Evolutionary conservation across 2,797 vertebrate species (phyloP).

Genomic region (Brotula barbata): DNA sequence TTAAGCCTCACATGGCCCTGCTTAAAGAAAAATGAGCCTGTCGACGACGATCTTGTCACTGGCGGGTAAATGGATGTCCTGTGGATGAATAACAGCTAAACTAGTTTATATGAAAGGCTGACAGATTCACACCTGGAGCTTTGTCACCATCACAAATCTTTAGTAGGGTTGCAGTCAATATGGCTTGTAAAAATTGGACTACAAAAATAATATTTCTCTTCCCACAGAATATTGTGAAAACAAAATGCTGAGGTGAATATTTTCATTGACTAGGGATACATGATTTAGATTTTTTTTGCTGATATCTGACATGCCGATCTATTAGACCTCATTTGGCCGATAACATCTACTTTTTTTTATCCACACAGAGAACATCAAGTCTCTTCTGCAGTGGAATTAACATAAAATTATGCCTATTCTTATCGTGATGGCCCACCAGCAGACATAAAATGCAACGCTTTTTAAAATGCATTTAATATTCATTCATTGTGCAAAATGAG

Average conservation of each 20-base stretch:
- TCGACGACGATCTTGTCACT: constrained; percentile 28
- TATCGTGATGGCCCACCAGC: too few species aligned
- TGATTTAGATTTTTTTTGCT: too few species aligned
- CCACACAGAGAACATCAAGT: too few species aligned
- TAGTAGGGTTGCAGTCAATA: constrained; percentile 1
- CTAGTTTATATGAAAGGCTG: background rate
- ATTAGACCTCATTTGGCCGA: too few species aligned
- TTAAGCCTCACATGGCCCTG: constrained; percentile 16
- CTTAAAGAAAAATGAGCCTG: constrained; percentile 25
- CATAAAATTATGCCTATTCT: too few species aligned
- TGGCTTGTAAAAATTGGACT: constrained; percentile 6
- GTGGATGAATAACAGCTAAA: background rate
- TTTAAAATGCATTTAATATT: too few species aligned
- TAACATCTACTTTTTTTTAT: too few species aligned
- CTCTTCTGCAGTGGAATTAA: too few species aligned
- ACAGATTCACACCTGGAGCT: constrained; percentile 4
- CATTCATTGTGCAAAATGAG: too few species aligned
- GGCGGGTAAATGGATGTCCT: constrained; percentile 14
- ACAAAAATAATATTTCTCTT: background rate
- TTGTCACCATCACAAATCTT: constrained; percentile 3
- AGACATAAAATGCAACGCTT: too few species aligned
- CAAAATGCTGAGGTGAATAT: background rate
- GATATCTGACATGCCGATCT: too few species aligned
- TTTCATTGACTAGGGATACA: too few species aligned
- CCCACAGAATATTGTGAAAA: background rate